A percentile compares a stretch with the other conserved stretches of the same genome.
phyloP scores from a whole-genome alignment of 2,888 invertebrate genomes.

The Aphelenchoides bicaudatus region DNA sequence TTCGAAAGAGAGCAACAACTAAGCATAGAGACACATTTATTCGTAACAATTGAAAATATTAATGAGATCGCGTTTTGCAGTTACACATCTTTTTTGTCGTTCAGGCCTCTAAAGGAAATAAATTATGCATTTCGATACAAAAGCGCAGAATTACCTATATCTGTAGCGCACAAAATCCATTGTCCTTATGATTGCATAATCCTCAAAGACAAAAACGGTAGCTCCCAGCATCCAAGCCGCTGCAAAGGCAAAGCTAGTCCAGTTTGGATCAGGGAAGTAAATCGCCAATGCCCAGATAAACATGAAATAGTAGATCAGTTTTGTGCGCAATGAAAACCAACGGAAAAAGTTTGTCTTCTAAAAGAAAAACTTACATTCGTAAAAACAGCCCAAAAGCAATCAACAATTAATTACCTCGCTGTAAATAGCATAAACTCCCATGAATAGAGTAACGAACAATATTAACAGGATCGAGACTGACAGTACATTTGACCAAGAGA shows the following conservation, averaged over 20 bases:
- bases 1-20: slow-evolving; percentile 1
- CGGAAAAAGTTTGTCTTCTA: slow-evolving; percentile 2
- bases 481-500: neutral
- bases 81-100: slow-evolving; percentile 9
- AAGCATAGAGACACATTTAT: neutral
- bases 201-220: slow-evolving; percentile 8
- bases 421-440: neutral
- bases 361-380: neutral
- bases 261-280: neutral
- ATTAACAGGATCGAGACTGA: neutral
- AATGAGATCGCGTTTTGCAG: neutral
- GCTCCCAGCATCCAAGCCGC: neutral
- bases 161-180: slow-evolving; percentile 8
- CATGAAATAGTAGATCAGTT: neutral
- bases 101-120: neutral
- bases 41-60: neutral
- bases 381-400: neutral
- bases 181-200: slow-evolving; percentile 4
- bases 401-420: neutral
- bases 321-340: slow-evolving; percentile 3
- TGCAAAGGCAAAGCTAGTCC: neutral
- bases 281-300: neutral
- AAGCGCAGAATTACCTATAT: neutral
- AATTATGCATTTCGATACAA: neutral
- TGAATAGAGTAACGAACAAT: neutral